Evolutionary conservation across 2,888 invertebrate genomes (phyloP), one percentile per base, ranked within the genome.

Genomic region (Fragum whitleyi): DNA sequence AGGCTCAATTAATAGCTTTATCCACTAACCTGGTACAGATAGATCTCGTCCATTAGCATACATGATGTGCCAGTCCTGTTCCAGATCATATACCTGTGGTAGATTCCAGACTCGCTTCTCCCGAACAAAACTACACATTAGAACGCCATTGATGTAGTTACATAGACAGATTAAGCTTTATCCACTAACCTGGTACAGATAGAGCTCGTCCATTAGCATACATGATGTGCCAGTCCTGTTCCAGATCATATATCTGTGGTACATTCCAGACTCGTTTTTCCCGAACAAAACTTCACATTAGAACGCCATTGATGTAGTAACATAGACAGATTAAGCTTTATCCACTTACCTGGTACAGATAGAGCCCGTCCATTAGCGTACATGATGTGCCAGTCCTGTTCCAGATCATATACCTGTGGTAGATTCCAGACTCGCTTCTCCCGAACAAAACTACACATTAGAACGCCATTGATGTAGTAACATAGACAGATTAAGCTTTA

Each of bases 341-440:
- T n/a, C n/a, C n/a, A 28, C 69, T 2, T 36, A 74, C 74, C 74
- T 55, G 67, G 67, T 14, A 74, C 53, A n/a, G 70, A 32, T 14
- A 55, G 21, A 0, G 65, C 76, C 0, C 74, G 68, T 51, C 88
- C 88, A 11, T 79, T 74, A 14, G 87, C 88, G 59, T 84, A 85
- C 87, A 88, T 88, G 19, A 88, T 72, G 61, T 87, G 73, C 78
- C 81, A 85, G 57, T 87, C 84, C 51, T 84, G 74, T 14, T 87
- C 76, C 1, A 88, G 71, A 62, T 87, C 81, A 39, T 73, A 81
- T 32, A 88, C 70, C n/a, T 78, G 61, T 2, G 71, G 59, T n/a
- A 67, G 29, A 1, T 51, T 47, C 0, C 42, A 70, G 11, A 65
- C 26, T 5, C 26, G 39, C 36, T 87, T 81, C 39, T 79, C 77